phyloP scores from a whole-genome alignment of 2,888 invertebrate genomes.

The Saturnia japonica region DNA sequence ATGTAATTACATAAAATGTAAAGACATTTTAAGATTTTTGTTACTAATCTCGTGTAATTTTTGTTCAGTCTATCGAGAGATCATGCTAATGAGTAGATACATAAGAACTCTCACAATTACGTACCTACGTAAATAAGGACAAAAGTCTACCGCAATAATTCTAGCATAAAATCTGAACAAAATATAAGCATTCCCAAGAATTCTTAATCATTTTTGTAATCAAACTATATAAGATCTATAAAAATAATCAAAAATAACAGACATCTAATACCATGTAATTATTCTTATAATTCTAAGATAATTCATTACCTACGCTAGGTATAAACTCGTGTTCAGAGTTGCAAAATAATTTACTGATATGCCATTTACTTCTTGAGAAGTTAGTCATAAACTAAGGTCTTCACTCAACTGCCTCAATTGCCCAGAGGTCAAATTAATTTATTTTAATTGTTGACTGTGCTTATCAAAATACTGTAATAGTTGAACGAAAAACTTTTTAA shows the following conservation, averaged over 20 bases:
- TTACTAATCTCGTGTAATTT: background rate
- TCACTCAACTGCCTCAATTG: constrained; percentile 56
- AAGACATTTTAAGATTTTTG: background rate
- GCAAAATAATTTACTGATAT: constrained; percentile 1
- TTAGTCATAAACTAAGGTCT: constrained; percentile 21
- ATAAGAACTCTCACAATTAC: too few species aligned
- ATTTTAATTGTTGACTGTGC: constrained; percentile 61
- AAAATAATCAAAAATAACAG: too few species aligned
- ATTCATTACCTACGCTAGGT: background rate
- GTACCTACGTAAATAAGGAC: too few species aligned
- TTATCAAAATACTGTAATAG: constrained; percentile 19
- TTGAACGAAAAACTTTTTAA: background rate
- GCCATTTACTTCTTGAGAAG: constrained; percentile 10
- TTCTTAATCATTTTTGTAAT: background rate
- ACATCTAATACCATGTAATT: too few species aligned
- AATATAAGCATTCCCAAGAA: background rate
- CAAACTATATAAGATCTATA: background rate
- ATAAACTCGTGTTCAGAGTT: background rate
- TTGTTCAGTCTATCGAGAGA: too few species aligned
- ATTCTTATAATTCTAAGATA: too few species aligned
- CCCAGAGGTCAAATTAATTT: constrained; percentile 75
- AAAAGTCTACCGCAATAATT: too few species aligned
- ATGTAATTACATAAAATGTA: too few species aligned
- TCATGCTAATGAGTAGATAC: too few species aligned
- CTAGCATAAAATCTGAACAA: too few species aligned